These are phyloP conservation scores for Halictus ligatus DNA, from an alignment of 2,888 invertebrate genomes.

Conservation along the genomic window DNA sequence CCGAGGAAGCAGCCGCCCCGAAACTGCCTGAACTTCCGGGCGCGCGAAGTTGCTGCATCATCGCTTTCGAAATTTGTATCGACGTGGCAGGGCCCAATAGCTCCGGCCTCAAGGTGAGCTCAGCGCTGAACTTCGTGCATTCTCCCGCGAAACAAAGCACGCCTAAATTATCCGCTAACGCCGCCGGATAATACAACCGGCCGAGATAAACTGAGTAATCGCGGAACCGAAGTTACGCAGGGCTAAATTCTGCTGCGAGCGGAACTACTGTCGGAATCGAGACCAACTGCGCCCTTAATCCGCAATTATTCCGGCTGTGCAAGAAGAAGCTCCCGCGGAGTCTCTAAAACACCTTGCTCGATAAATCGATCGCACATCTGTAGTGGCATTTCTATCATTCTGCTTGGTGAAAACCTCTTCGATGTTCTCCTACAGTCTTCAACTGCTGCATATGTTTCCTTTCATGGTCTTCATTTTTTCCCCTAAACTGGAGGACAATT, in stretches of 20 bases:
- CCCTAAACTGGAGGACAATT: too few relatives aligned
- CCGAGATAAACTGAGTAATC: constrained; percentile 20
- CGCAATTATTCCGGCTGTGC: background rate
- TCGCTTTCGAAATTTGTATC: constrained; percentile 50
- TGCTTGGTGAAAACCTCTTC: too few relatives aligned
- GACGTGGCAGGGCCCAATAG: constrained; percentile 21
- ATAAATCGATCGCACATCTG: background rate
- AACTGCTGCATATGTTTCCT: too few relatives aligned
- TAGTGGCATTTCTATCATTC: background rate
- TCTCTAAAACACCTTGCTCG: background rate
- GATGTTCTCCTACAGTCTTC: too few relatives aligned
- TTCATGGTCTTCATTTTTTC: too few relatives aligned
- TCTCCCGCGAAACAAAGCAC: constrained; percentile 37
- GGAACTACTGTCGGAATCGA: background rate
- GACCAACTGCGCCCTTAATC: background rate
- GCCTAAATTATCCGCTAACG: constrained; percentile 26
- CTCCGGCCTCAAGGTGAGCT: constrained; percentile 18
- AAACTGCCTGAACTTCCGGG: constrained; percentile 3
- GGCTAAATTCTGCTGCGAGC: constrained; percentile 10
- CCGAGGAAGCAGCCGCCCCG: background rate
- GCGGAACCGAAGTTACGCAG: constrained; percentile 21
- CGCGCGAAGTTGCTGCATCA: constrained; percentile 27
- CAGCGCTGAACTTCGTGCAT: constrained; percentile 37
- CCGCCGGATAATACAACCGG: constrained; percentile 10
- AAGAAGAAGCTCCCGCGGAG: background rate